A percentile compares a stretch with the other conserved stretches of the same genome.
Conservation (phyloP, 2,888 invertebrate species). For the Aphodius granarius region DNA sequence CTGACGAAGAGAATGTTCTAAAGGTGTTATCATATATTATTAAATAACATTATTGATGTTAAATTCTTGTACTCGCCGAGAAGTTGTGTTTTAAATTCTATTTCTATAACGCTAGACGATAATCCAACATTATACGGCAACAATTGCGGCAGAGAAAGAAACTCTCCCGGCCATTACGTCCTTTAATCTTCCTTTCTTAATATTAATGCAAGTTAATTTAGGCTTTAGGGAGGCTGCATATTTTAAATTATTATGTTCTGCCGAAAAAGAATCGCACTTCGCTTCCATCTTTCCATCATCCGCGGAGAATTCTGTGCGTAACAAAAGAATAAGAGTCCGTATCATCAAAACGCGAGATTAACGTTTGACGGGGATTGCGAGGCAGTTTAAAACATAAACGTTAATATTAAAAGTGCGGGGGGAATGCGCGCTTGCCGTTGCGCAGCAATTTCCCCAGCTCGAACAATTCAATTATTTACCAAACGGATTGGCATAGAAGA, state of each 20-base stretch:
- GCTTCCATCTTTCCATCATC: not conserved
- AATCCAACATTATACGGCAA: not conserved
- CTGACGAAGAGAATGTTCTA: too few relatives aligned
- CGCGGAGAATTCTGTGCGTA: not conserved
- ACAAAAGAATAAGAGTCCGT: constrained; percentile 12
- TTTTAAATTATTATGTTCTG: constrained; percentile 14
- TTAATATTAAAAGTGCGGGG: constrained; percentile 46
- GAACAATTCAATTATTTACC: constrained; percentile 55
- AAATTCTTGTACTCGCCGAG: too few relatives aligned
- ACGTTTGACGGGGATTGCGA: constrained; percentile 16
- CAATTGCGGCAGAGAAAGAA: not conserved
- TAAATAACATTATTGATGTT: too few relatives aligned
- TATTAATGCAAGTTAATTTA: constrained; percentile 17
- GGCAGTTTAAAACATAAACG: constrained; percentile 45
- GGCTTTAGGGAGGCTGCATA: constrained; percentile 7
- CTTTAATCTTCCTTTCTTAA: constrained; percentile 13
- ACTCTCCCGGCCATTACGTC: not conserved
- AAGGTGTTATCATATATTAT: too few relatives aligned
- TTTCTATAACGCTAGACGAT: not conserved
- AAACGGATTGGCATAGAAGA: constrained; percentile 55
- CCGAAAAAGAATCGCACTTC: not conserved
- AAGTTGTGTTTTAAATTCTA: too few relatives aligned
- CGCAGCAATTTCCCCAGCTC: constrained; percentile 49
- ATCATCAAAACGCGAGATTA: constrained; percentile 20
- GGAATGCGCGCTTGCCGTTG: constrained; percentile 31